These are phyloP conservation scores for Manis javanica DNA, from an alignment of 2,797 vertebrate genomes.

Conservation along the genomic window DNA sequence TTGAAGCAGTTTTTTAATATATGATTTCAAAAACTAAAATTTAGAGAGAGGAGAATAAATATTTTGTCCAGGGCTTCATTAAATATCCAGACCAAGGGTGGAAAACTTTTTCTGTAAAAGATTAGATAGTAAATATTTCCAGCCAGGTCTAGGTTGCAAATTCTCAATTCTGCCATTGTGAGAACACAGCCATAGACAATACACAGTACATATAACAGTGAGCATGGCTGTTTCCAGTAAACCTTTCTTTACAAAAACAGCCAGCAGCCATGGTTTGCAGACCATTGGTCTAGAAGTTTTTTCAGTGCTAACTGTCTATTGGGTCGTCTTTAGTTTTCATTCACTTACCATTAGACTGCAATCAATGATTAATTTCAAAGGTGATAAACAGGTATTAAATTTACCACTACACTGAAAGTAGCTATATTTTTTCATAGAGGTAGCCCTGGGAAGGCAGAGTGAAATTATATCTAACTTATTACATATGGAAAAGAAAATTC, in stretches of 20 bases:
- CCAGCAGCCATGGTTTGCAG: background rate
- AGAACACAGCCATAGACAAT: background rate
- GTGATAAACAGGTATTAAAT: background rate
- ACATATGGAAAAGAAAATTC: constrained; percentile 46
- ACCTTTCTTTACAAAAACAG: background rate
- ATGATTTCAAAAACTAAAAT: constrained; percentile 53
- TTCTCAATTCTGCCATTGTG: background rate
- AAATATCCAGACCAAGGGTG: background rate
- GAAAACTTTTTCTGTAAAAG: background rate
- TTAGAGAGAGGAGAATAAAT: background rate
- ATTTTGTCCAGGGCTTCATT: constrained; percentile 7
- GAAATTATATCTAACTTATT: constrained; percentile 2
- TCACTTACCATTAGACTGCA: background rate
- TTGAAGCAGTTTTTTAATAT: constrained; percentile 32
- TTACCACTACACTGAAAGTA: background rate
- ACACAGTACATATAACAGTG: background rate
- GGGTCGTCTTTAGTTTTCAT: background rate
- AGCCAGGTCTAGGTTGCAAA: background rate
- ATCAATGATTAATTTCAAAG: constrained; percentile 38
- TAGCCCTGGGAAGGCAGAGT: background rate
- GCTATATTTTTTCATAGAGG: background rate
- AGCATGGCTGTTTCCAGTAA: background rate
- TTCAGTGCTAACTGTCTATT: background rate
- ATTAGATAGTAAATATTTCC: background rate
- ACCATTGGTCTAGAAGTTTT: background rate